Conservation (phyloP, 2,113 vertebrate genomes). For the Xenopus laevis region DNA sequence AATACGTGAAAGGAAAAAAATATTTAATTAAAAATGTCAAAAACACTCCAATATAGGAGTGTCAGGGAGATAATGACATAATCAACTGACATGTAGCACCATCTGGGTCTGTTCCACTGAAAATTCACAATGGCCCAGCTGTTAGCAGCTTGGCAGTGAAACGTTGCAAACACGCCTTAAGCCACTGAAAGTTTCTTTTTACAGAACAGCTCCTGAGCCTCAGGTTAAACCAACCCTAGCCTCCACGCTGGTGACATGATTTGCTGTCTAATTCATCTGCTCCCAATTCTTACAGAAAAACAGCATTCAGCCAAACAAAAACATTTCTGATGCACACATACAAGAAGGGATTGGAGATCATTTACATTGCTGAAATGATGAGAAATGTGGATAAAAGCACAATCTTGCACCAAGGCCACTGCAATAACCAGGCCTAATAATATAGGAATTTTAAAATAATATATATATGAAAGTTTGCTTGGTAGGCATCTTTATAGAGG, state of each 20-base stretch:
- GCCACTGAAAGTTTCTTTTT: constrained; percentile 6
- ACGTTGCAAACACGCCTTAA: constrained; percentile 1
- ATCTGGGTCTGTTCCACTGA: not conserved
- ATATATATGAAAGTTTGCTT: too few species aligned
- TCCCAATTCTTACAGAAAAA: constrained; percentile 2
- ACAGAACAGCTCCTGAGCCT: constrained; percentile 2
- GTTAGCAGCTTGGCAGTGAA: constrained; percentile 9
- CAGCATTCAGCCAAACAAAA: too few species aligned
- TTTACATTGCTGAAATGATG: too few species aligned
- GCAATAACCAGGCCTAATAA: too few species aligned
- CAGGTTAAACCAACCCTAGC: constrained; percentile 2
- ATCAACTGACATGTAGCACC: constrained; percentile 9
- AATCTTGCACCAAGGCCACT: too few species aligned
- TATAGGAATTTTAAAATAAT: too few species aligned
- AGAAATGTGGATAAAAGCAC: too few species aligned
- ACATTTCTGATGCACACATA: too few species aligned
- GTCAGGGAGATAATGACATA: constrained; percentile 13
- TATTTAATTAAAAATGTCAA: constrained; percentile 4
- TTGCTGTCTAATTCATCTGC: constrained; percentile 8
- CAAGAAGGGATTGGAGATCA: too few species aligned
- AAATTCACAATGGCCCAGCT: constrained; percentile 32
- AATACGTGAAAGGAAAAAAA: not conserved
- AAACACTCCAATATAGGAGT: not conserved
- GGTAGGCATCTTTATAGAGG: too few species aligned
- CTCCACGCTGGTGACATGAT: constrained; percentile 8